Base-by-base conservation (phyloP, 2,797 vertebrate genomes). In the Chaenodraco wilsoni region DNA sequence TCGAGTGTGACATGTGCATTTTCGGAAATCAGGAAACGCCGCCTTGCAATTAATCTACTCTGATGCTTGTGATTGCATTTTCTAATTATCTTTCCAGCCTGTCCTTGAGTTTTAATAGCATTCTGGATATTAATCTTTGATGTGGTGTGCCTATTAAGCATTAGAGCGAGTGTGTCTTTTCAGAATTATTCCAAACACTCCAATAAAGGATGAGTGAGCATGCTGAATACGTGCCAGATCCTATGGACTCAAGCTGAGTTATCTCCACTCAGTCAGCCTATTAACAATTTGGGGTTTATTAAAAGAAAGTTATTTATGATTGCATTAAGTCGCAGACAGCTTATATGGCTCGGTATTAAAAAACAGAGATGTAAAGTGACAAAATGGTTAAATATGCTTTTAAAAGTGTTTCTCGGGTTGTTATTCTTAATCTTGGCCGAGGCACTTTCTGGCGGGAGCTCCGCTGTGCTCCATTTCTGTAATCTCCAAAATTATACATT, bases 61-160 rank as follows among this genome's bases (percentile, higher is more conserved):
- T 91, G 92, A 94, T 93, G 91, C 88, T 92, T 90, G 87, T 94
- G 93, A 95, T 95, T 95, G 92, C 91, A 92, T 94, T 94, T 94
- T 94, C 86, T 94, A 94, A 95, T 95, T 95, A 95, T 93, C 90
- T 94, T 95, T 93, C 93, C 92, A 89, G 90, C 86, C 92, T 87
- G 93, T 93, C 93, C 94, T 95, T 95, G 94, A 92, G 92, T 89
- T 94, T 94, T 94, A 94, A 94, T 94, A 93, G 93, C 92, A 92
- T 93, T 93, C 90, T 93, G 91, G 93, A 93, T 95, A 93, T 94
- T 94, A 94, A 94, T 94, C 93, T 94, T 93, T 93, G 91, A 94
- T 93, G 92, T 82, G 87, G 83, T 81, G 84, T 79, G 92, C 90
- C 89, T 92, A 89, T 93, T 94, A 93, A 92, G 88, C 89, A 84